Base-by-base conservation (phyloP, 2,888 invertebrate species). In the Ectemnius lituratus region DNA sequence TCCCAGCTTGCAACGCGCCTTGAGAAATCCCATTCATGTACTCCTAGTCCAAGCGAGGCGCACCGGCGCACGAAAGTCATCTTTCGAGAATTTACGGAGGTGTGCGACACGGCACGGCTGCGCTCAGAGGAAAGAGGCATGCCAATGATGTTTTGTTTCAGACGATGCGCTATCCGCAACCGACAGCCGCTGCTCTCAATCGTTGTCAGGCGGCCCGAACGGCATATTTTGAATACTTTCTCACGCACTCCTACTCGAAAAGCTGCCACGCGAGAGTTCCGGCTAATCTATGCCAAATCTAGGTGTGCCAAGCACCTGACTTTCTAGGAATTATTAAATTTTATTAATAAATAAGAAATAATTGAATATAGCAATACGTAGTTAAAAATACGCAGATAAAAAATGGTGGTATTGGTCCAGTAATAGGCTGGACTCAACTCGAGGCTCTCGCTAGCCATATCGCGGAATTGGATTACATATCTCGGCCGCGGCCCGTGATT, bases 391-490 rank as follows among this genome's bases (percentile, higher is more conserved):
- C n/a, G n/a, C n/a, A n/a, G n/a, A n/a, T n/a, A n/a, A 23, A 23
- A 23, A 23, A 23, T 23, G 23, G 23, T 3, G 23, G 23, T 23
- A 2, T 37, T 37, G 37, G 37, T 8, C 8, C 11, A 8, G 37
- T 37, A 3, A 73, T 70, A 78, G 60, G 75, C 74, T 82, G 67
- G 60, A 63, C 49, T 49, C 62, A 45, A 57, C 62, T 76, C 75
- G 79, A 72, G 74, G 70, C 78, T 80, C 74, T 76, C 75, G 80
- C 78, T 80, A 76, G 69, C 75, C 79, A 77, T 85, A 84, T 85
- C 85, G 78, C 81, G 75, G 80, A 88, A 88, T 88, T 88, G 84
- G 88, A 88, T 88, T 86, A 87, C 84, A 84, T 87, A 87, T 84
- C 84, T 82, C 74, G 69, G 59, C 77, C 77, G 37, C 11, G 37